phyloP scores from a whole-genome alignment of 2,113 vertebrate genomes.

The Halichoeres trimaculatus region DNA sequence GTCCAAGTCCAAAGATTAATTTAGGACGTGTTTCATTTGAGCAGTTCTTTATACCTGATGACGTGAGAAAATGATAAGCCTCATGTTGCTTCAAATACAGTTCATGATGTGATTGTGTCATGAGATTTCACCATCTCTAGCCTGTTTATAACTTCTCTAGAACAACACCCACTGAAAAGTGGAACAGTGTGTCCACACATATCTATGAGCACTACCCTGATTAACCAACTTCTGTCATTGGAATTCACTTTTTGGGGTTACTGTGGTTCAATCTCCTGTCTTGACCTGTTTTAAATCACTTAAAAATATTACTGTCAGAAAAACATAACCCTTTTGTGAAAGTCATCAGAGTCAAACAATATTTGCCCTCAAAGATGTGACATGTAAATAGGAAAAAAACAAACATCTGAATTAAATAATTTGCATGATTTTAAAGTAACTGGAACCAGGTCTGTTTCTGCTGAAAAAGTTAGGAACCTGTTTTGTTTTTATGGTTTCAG shows the following conservation, averaged over 20 bases:
- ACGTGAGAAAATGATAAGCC: background rate
- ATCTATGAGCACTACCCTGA: background rate
- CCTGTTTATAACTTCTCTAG: background rate
- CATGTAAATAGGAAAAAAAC: too few species aligned
- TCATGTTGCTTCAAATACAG: background rate
- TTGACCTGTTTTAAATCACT: constrained; percentile 13
- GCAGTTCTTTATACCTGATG: background rate
- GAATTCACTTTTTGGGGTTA: constrained; percentile 8
- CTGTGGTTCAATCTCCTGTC: constrained; percentile 35
- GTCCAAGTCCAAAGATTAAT: background rate
- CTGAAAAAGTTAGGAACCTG: background rate
- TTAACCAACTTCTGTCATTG: background rate
- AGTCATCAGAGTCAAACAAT: too few species aligned
- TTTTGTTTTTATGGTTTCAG: background rate
- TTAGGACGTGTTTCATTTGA: background rate
- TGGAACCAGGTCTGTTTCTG: too few species aligned
- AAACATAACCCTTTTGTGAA: too few species aligned
- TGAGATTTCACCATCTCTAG: background rate
- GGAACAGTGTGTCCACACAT: background rate
- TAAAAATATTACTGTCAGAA: background rate
- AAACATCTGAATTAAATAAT: too few species aligned
- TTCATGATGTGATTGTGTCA: background rate
- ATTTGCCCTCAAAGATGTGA: background rate
- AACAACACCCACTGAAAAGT: background rate
- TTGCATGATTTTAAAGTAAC: too few species aligned